Evolutionary conservation across 2,888 invertebrate genomes (phyloP).

Genomic region (Caenorhabditis sp.): DNA sequence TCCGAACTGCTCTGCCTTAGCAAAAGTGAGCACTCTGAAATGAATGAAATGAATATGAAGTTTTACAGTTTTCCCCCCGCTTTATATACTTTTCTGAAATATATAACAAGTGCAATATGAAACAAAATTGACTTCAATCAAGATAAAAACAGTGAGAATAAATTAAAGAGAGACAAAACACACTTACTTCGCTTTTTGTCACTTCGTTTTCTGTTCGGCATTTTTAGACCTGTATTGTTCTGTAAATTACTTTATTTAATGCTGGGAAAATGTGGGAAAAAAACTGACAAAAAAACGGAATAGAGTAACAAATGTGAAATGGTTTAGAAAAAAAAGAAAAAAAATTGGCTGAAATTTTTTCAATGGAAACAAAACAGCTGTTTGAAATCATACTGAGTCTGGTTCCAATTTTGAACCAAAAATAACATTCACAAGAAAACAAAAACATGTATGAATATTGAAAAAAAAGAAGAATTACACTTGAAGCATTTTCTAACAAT

Average conservation of each 20-base stretch:
- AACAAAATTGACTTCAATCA: conserved; percentile 2
- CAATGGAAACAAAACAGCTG: background rate
- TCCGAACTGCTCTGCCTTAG: conserved; percentile 21
- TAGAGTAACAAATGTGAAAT: background rate
- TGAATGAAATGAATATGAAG: background rate
- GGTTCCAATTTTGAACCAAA: background rate
- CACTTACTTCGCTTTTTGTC: conserved; percentile 28
- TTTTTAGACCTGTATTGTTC: conserved; percentile 31
- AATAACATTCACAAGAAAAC: background rate
- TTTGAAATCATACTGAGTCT: background rate
- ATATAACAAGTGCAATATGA: conserved; percentile 6
- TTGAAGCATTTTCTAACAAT: too few species aligned
- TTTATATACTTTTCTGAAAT: conserved; percentile 11
- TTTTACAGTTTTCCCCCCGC: background rate
- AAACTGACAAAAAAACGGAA: background rate
- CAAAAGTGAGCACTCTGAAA: conserved; percentile 16
- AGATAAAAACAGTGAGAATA: conserved; percentile 9
- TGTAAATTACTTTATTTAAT: conserved; percentile 24
- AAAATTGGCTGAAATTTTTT: background rate
- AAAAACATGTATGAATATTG: background rate
- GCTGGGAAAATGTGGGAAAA: conserved; percentile 2
- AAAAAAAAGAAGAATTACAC: too few species aligned
- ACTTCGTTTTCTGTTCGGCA: conserved; percentile 25
- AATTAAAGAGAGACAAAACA: conserved; percentile 9
- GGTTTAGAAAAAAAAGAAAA: background rate